Evolutionary conservation across 2,888 invertebrate genomes (phyloP).

Genomic region (Celastrina argiolus): DNA sequence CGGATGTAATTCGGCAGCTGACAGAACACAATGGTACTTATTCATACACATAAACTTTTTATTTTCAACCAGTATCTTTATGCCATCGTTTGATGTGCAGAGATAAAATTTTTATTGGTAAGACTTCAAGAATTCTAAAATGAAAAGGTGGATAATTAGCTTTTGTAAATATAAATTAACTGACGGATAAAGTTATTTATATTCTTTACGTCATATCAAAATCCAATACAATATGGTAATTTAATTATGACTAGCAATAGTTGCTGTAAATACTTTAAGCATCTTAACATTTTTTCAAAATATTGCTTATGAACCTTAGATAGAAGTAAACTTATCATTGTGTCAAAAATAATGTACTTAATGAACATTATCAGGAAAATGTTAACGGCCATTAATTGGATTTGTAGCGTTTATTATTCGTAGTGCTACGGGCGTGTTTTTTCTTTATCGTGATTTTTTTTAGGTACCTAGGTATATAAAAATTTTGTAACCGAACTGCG

Average conservation of each 20-base stretch:
- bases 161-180: not conserved
- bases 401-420: too few relatives aligned
- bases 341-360: too few relatives aligned
- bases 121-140: not conserved
- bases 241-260: too few relatives aligned
- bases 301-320: too few relatives aligned
- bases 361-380: not conserved
- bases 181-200: not conserved
- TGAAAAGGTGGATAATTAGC: not conserved
- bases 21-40: constrained; percentile 28
- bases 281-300: too few relatives aligned
- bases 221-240: too few relatives aligned
- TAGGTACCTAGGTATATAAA: too few relatives aligned
- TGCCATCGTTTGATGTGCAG: not conserved
- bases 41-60: constrained; percentile 22
- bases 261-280: too few relatives aligned
- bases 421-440: not conserved
- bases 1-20: constrained; percentile 45
- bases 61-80: constrained; percentile 8
- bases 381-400: not conserved
- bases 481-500: too few relatives aligned
- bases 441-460: not conserved
- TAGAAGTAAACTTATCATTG: too few relatives aligned
- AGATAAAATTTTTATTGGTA: not conserved
- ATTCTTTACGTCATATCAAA: too few relatives aligned